These are phyloP conservation scores for Macaria notata DNA, from an alignment of 2,888 invertebrate genomes.

Conservation along the genomic window DNA sequence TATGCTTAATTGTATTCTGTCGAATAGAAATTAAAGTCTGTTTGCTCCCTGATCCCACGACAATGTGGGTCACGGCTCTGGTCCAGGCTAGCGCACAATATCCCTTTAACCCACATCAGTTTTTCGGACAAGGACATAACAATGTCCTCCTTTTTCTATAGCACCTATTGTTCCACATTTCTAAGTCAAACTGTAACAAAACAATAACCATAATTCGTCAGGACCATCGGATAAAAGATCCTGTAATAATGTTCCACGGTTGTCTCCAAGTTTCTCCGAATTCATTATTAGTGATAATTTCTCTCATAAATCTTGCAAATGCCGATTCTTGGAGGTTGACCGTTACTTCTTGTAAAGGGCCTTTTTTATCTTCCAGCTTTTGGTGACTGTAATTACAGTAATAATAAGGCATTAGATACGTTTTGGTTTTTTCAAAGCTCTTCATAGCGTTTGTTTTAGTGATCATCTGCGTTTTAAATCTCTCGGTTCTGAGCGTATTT, in stretches of 20 bases:
- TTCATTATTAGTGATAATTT: conserved; percentile 45
- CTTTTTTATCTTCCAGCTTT: conserved; percentile 4
- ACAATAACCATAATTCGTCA: conserved; percentile 25
- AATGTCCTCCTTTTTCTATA: conserved; percentile 27
- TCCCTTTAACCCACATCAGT: conserved; percentile 39
- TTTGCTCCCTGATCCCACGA: conserved; percentile 66
- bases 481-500: not conserved
- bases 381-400: conserved; percentile 2
- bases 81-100: conserved; percentile 36
- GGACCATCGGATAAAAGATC: conserved; percentile 26
- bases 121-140: conserved; percentile 29
- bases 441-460: no score
- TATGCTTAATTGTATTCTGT: conserved; percentile 53
- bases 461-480: not conserved
- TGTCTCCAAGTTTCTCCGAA: conserved; percentile 34
- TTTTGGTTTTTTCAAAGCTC: no score
- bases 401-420: no score
- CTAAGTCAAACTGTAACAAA: conserved; percentile 19
- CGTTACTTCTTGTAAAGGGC: conserved; percentile 15
- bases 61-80: conserved; percentile 65
- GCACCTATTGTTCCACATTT: conserved; percentile 28
- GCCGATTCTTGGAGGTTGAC: conserved; percentile 11
- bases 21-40: conserved; percentile 66
- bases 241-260: conserved; percentile 13
- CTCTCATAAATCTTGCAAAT: conserved; percentile 40